Evolutionary conservation across 2,888 invertebrate genomes (phyloP), one percentile per base, ranked within the genome.

Genomic region (Piscicola geometra): DNA sequence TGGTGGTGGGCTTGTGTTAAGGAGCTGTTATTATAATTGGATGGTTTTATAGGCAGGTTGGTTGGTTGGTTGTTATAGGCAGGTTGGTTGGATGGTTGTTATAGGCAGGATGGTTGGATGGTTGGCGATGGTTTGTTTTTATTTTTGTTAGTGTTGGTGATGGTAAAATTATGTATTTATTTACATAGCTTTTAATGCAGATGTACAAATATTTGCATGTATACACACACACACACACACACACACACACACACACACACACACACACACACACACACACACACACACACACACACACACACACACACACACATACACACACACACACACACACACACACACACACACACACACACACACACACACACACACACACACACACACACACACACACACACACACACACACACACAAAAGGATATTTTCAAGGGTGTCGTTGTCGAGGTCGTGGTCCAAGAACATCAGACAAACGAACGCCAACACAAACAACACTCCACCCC

Each of bases 361-460:
- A 41, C 41, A 41, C 41, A 41, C 41, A 41, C 41, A 41, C 41
- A 41, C 41, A 41, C 41, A 41, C 41, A 41, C 41, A 41, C 41
- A 41, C 41, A 41, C 41, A 41, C 41, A 41, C 41, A 41, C 41
- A 41, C 41, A 41, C 41, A 41, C 41, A 41, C 41, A 41, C 41
- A 41, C n/a, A 50, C n/a, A 32, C 21, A 75, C 68, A 82, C 41
- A 41, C 41, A 81, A 82, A 87, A 86, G 81, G 76, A 86, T 86
- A 79, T 84, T 80, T 76, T 80, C 70, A 76, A 80, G 78, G 33
- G 82, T 79, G 2, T 66, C 77, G 66, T 80, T 81, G 41, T 81
- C 82, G 75, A 86, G 84, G 82, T 88, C 88, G 81, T 86, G 86
- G 80, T 88, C 88, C 83, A 88, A 86, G 50, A 88, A 81, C 35